Evolutionary conservation across 2,888 invertebrate species (phyloP), one percentile per base, ranked within the genome.

Genomic region (Drosophila hamatofila): DNA sequence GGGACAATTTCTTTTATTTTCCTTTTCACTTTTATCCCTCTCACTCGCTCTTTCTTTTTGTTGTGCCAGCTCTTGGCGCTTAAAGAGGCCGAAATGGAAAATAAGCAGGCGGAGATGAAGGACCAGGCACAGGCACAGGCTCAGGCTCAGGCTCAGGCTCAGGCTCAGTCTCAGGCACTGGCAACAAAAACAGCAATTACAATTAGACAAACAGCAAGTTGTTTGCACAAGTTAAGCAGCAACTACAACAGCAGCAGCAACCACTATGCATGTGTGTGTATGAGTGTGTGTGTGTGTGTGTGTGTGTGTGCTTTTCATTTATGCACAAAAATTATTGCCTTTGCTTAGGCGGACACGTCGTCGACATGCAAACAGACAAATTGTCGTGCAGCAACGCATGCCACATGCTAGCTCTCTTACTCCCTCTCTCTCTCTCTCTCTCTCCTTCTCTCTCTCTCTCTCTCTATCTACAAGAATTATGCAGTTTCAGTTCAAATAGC

Each of bases 191-290:
- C 82, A 81, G 86, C 86, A 87, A 87, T 90, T 90, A 90, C 86
- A 86, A 86, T 87, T 87, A 90, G 90, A 89, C 86, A 90, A 89
- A 90, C 90, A 86, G 85, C 76, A 88, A 82, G 90, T 80, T 87
- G 90, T 90, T 88, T 90, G 90, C 75, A 69, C 90, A 87, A 89
- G 88, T 72, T 87, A 87, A 90, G 89, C 90, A 90, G 81, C 85
- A 85, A 67, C 68, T 71, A 72, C 63, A 78, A 42, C 78, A 77
- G 66, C 69, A 69, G 11, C 46, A 48, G 25, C 60, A 72, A 59
- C 68, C 63, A 49, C 57, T 44, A n/a, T 52, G 55, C 59, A 11
- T 44, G 48, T 49, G 55, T 67, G 41, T 62, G 11, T 48, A 41
- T 48, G 52, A 57, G 37, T 69, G 18, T 61, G 16, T 60, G 62